These are phyloP conservation scores for Amphipyra tragopoginis DNA, from an alignment of 2,888 invertebrate species.

Conservation along the genomic window DNA sequence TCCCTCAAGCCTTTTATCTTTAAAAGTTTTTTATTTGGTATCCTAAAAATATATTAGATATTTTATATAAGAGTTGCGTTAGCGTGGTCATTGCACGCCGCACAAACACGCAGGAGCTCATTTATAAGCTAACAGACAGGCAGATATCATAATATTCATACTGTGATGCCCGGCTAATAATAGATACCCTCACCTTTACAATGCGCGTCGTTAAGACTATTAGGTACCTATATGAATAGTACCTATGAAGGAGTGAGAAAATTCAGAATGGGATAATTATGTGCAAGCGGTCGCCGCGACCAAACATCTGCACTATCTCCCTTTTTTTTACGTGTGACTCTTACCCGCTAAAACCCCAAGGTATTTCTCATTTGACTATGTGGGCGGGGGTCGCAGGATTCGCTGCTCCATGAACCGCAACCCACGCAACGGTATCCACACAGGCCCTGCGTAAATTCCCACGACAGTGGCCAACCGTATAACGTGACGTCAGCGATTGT, in stretches of 20 bases:
- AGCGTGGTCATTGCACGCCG: not conserved
- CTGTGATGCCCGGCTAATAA: slow-evolving; percentile 10
- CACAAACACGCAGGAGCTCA: not conserved
- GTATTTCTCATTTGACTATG: too few species aligned
- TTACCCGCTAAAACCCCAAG: too few species aligned
- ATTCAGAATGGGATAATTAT: not conserved
- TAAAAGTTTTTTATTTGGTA: slow-evolving; percentile 31
- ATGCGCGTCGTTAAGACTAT: slow-evolving; percentile 19
- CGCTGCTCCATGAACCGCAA: too few species aligned
- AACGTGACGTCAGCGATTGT: too few species aligned
- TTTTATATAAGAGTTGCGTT: slow-evolving; percentile 1
- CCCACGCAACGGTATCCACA: too few species aligned
- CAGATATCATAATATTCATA: slow-evolving; percentile 24
- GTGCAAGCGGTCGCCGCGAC: not conserved
- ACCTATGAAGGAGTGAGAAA: not conserved
- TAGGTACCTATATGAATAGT: not conserved
- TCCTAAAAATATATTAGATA: slow-evolving; percentile 10
- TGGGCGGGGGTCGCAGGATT: too few species aligned
- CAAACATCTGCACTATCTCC: too few species aligned
- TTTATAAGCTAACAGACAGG: slow-evolving; percentile 6
- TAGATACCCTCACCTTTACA: slow-evolving; percentile 35
- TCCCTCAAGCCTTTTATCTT: slow-evolving; percentile 38
- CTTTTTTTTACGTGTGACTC: too few species aligned
- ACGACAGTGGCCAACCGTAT: too few species aligned
- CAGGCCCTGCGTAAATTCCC: too few species aligned